Percentiles rank a stretch among this genome's conserved stretches.
Conservation (phyloP, 2,113 vertebrate species). For the Lampris incognitus region DNA sequence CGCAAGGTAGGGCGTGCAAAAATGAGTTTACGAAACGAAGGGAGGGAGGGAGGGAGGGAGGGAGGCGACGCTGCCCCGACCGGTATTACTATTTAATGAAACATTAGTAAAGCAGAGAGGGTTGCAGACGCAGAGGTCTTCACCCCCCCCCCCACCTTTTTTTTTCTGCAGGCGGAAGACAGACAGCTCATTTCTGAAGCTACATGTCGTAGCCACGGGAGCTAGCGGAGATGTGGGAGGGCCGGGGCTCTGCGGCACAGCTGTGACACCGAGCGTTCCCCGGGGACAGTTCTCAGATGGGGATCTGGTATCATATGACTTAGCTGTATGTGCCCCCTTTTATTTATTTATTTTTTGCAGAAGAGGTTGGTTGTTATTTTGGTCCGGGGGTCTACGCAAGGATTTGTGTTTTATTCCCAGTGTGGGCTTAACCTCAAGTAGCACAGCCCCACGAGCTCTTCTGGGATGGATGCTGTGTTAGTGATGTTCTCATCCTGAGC, state of each 20-base stretch:
- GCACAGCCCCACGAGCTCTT: too few relatives aligned
- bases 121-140: slow-evolving; percentile 5
- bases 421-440: too few relatives aligned
- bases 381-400: neutral
- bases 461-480: too few relatives aligned
- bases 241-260: slow-evolving; percentile 5
- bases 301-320: slow-evolving; percentile 8
- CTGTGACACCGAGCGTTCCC: slow-evolving; percentile 39
- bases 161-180: too few relatives aligned
- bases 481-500: too few relatives aligned
- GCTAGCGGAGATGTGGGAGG: slow-evolving; percentile 20
- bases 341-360: slow-evolving; percentile 32
- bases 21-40: too few relatives aligned
- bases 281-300: slow-evolving; percentile 26
- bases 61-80: neutral
- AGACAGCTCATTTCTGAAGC: too few relatives aligned
- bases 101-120: slow-evolving; percentile 8
- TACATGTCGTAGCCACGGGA: too few relatives aligned
- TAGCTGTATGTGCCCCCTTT: neutral
- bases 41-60: too few relatives aligned
- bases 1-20: slow-evolving; percentile 27
- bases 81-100: slow-evolving; percentile 20
- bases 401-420: neutral
- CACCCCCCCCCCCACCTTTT: slow-evolving; percentile 7
- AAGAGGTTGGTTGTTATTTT: slow-evolving; percentile 16